Percentiles rank a stretch among this genome's conserved stretches.
These are phyloP conservation scores for Cliona cf. orientalis DNA, from an alignment of 37 sponge, comb jelly and placozoan species.

Conservation along the genomic window DNA sequence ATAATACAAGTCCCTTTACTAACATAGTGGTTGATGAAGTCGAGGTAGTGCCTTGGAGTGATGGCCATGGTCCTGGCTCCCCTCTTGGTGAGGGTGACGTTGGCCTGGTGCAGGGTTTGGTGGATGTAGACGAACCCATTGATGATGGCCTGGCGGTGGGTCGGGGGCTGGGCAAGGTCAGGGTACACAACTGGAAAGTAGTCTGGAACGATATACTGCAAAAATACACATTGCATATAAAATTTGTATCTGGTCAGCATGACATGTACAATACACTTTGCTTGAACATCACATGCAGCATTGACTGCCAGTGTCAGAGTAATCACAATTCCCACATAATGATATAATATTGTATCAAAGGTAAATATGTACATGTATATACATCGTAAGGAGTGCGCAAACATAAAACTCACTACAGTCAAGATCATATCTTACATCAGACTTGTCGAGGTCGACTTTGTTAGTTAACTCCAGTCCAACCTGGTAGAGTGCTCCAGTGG, in stretches of 20 bases:
- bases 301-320: too few species aligned
- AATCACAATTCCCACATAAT: too few species aligned
- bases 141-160: slow-evolving; percentile 82
- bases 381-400: too few species aligned
- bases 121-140: slow-evolving; percentile 97
- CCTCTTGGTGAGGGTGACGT: slow-evolving; percentile 82
- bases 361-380: too few species aligned
- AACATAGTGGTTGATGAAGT: slow-evolving; percentile 97
- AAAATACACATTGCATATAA: too few species aligned
- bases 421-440: slow-evolving; percentile 84
- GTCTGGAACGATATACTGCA: slow-evolving; percentile 78
- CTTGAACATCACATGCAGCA: too few species aligned
- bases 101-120: slow-evolving; percentile 91
- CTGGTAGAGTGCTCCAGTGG: slow-evolving; percentile 92
- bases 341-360: too few species aligned
- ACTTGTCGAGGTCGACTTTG: slow-evolving; percentile 91
- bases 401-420: too few species aligned
- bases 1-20: too few species aligned
- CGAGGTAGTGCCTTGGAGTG: slow-evolving; percentile 92
- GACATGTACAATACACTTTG: too few species aligned
- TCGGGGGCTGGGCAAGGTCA: slow-evolving; percentile 62
- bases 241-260: too few species aligned
- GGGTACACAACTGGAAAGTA: slow-evolving; percentile 71
- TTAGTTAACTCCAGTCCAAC: slow-evolving; percentile 96
- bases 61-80: slow-evolving; percentile 84